Evolutionary conservation across 2,113 vertebrate species (phyloP), one percentile per base, ranked within the genome.

Genomic region (Lepisosteus oculatus): DNA sequence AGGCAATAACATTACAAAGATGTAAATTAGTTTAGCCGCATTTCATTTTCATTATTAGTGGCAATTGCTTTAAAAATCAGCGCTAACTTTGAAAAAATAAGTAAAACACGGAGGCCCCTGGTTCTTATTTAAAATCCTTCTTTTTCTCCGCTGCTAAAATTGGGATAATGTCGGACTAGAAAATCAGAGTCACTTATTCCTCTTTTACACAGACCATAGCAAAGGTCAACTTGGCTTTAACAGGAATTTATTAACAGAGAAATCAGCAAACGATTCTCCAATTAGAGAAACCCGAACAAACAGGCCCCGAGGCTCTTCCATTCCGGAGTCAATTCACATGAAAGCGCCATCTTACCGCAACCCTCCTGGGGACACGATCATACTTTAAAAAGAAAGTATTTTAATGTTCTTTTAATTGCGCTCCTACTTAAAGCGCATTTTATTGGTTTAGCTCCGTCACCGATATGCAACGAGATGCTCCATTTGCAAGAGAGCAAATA

Each of bases 241-340:
- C 81, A 78, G 78, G 84, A 89, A 88, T 85, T 91, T 91, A 91
- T 88, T 84, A 92, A 84, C 83, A 83, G 74, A 80, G 80, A 87
- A 89, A 91, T 93, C 90, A 89, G 84, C 83, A 92, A 91, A 84
- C 77, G 79, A 65, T 89, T 89, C 81, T 44, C 85, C 93, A 92
- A 94, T 93, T 91, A 92, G 86, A 84, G 86, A 86, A 92, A 85
- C 83, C 88, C 87, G 91, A 93, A 93, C 87, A 89, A 87, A 91
- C 81, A 86, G 71, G 85, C 88, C 92, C 84, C 0, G 78, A 85
- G 91, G 93, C 90, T 77, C 72, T 84, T 70, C 78, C 68, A 76
- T 80, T 78, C 81, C 72, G 3, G 63, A 79, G 72, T 76, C 72
- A 79, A 78, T 71, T 75, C 85, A 81, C 65, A 74, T 81, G 68